Evolutionary conservation across 2,888 invertebrate species (phyloP).

Genomic region (Ctenicera cuprea): DNA sequence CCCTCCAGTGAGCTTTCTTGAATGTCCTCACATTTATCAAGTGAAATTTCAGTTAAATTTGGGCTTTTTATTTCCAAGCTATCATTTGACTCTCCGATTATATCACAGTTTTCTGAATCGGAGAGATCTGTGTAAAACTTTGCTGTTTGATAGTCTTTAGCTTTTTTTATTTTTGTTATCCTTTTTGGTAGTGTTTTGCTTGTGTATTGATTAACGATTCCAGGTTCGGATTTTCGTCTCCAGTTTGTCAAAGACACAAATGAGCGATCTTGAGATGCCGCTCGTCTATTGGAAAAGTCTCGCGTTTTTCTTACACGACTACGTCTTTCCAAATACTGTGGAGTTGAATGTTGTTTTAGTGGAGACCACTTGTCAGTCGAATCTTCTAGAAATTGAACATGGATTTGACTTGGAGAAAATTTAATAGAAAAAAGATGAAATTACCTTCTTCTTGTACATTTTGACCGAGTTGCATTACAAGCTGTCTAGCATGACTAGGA

Average conservation of each 20-base stretch:
- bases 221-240: constrained; percentile 84
- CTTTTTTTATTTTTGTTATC: constrained; percentile 82
- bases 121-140: constrained; percentile 82
- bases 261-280: constrained; percentile 72
- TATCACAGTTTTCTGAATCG: constrained; percentile 76
- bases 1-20: constrained; percentile 70
- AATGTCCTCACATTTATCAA: constrained; percentile 65
- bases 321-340: constrained; percentile 92
- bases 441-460: constrained; percentile 71
- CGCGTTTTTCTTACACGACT: constrained; percentile 80
- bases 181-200: constrained; percentile 83
- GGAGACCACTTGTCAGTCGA: constrained; percentile 72
- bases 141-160: constrained; percentile 76
- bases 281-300: constrained; percentile 68
- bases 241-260: constrained; percentile 79
- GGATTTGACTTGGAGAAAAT: background rate
- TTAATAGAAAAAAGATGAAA: constrained; percentile 14
- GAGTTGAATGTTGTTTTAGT: constrained; percentile 87
- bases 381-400: constrained; percentile 63
- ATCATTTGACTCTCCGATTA: constrained; percentile 77
- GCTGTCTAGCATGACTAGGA: constrained; percentile 94
- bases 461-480: constrained; percentile 92
- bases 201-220: constrained; percentile 76
- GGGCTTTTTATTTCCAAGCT: constrained; percentile 71
- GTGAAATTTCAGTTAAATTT: constrained; percentile 72